Percentiles rank a stretch among this genome's conserved stretches.
phyloP scores from a whole-genome alignment of 2,113 vertebrate genomes.

The Hipposideros armiger region DNA sequence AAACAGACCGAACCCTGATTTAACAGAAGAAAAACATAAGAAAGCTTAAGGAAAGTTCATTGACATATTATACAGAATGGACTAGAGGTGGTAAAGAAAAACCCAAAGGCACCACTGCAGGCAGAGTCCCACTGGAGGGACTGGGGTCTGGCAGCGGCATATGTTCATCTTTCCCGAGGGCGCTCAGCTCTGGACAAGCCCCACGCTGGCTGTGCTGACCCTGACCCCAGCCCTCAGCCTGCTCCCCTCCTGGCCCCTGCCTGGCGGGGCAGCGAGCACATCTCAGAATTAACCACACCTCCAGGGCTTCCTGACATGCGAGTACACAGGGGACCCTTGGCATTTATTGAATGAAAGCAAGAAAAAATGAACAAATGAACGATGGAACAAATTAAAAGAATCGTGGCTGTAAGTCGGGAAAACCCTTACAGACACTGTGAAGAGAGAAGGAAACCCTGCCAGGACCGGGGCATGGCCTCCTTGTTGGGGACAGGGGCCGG shows the following conservation, averaged over 20 bases:
- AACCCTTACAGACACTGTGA: rapidly evolving
- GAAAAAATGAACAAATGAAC: background rate
- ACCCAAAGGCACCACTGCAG: rapidly evolving
- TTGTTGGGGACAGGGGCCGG: rapidly evolving
- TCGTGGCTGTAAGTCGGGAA: rapidly evolving
- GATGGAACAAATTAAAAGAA: background rate
- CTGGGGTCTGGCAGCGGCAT: background rate
- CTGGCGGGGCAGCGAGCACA: rapidly evolving
- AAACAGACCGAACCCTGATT: background rate
- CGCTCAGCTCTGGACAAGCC: background rate
- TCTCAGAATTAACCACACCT: rapidly evolving
- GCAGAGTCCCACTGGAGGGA: background rate
- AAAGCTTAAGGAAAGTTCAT: too few species aligned
- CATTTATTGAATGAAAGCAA: background rate
- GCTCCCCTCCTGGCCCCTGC: background rate
- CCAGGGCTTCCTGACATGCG: rapidly evolving
- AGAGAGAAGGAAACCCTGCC: background rate
- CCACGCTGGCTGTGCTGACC: background rate
- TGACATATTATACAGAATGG: background rate
- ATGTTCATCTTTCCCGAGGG: rapidly evolving
- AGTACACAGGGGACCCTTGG: rapidly evolving
- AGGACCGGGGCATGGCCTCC: background rate
- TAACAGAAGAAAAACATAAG: background rate
- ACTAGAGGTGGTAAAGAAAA: rapidly evolving
- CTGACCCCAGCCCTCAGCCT: rapidly evolving